Evolutionary conservation across 2,113 vertebrate genomes (phyloP).

Genomic region (Gymnorhina tibicen): DNA sequence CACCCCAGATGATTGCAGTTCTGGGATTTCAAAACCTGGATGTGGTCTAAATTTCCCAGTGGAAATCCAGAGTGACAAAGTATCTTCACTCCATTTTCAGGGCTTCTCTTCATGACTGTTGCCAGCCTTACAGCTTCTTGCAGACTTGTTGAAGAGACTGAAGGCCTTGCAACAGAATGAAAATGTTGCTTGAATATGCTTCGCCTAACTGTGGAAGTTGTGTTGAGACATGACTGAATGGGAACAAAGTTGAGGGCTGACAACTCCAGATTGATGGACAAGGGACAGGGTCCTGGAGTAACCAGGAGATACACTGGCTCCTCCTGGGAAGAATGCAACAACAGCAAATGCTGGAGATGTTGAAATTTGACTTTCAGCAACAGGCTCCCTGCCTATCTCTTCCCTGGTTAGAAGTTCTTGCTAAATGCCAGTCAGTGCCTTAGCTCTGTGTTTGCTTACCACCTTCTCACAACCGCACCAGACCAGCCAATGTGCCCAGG

Average conservation of each 20-base stretch:
- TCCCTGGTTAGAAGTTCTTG: not conserved
- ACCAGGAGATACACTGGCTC: not conserved
- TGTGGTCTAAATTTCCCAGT: not conserved
- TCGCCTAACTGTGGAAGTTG: not conserved
- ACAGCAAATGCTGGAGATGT: not conserved
- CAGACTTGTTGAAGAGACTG: not conserved
- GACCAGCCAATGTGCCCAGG: not conserved
- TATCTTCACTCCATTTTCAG: not conserved
- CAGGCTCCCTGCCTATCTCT: rapidly evolving
- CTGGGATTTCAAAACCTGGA: not conserved
- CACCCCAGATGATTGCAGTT: not conserved
- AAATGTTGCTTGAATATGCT: not conserved
- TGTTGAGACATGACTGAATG: not conserved
- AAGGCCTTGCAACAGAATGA: not conserved
- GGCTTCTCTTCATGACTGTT: not conserved
- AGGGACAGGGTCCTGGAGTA: not conserved
- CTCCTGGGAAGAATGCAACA: not conserved
- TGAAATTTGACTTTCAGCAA: not conserved
- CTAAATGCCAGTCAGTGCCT: not conserved
- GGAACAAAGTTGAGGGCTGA: not conserved
- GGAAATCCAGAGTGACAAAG: not conserved
- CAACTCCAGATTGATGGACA: not conserved
- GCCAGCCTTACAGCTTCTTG: not conserved
- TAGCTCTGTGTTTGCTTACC: not conserved
- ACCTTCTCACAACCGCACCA: not conserved